A percentile compares a stretch with the other conserved stretches of the same genome.
Evolutionary conservation across 1,140 invertebrate genomes (phyloP).

Genomic region (Thereuonema tuberculata): DNA sequence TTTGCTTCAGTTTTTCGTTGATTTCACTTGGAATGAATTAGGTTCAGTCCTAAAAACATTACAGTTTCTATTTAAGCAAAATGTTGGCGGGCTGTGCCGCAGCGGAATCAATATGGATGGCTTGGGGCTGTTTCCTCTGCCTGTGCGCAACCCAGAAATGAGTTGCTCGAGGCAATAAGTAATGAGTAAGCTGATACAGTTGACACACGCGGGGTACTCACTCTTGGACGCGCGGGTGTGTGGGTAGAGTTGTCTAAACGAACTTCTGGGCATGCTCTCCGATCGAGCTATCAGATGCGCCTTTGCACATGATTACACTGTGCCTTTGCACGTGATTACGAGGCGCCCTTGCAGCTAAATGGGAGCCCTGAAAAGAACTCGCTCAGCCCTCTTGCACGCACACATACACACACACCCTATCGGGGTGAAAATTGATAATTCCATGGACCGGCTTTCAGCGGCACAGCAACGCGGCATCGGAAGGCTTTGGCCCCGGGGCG

Average conservation of each 20-base stretch:
- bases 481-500: not conserved
- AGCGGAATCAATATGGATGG: not conserved
- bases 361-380: not conserved
- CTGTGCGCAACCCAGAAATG: not conserved
- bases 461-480: not conserved
- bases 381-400: not conserved
- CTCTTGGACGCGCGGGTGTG: no score
- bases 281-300: not conserved
- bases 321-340: not conserved
- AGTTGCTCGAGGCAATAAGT: not conserved
- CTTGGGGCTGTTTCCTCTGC: not conserved
- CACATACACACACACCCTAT: no score
- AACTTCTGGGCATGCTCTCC: not conserved
- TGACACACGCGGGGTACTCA: not conserved
- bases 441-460: not conserved
- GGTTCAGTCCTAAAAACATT: no score
- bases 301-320: not conserved
- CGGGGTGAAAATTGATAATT: not conserved
- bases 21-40: no score
- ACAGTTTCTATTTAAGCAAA: no score
- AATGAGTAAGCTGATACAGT: constrained; percentile 3
- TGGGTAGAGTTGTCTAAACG: no score
- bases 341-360: not conserved
- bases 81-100: no score
- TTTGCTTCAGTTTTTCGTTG: no score